Percentiles rank a stretch among this genome's conserved stretches.
These are phyloP conservation scores for Leptura quadrifasciata DNA, from an alignment of 2,888 invertebrate genomes.

Conservation along the genomic window DNA sequence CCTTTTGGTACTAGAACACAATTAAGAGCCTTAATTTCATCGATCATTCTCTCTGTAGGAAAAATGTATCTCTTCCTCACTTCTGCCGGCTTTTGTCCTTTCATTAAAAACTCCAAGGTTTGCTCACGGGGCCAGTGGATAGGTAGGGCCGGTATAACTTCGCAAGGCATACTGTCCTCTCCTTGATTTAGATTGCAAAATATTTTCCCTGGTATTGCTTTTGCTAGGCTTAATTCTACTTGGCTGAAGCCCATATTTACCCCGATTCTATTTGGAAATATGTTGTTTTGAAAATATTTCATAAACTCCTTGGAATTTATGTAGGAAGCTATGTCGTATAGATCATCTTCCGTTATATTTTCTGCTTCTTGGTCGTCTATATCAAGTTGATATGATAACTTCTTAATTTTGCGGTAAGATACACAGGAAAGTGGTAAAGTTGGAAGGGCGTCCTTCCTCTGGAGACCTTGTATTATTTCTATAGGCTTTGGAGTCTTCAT, in stretches of 20 bases:
- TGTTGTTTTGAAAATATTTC: conserved; percentile 79
- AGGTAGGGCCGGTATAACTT: conserved; percentile 83
- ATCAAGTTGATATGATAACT: conserved; percentile 66
- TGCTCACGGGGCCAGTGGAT: conserved; percentile 84
- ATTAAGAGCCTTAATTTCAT: conserved; percentile 80
- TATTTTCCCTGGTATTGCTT: conserved; percentile 81
- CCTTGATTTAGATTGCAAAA: conserved; percentile 74
- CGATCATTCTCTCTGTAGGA: conserved; percentile 82
- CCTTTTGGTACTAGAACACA: conserved; percentile 84
- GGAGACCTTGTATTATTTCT: conserved; percentile 50
- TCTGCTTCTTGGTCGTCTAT: conserved; percentile 54
- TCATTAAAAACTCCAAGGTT: conserved; percentile 81
- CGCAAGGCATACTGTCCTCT: conserved; percentile 75
- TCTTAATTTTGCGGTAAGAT: conserved; percentile 73
- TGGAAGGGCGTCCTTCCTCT: conserved; percentile 70
- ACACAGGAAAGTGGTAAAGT: conserved; percentile 75
- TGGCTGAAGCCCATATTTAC: conserved; percentile 77
- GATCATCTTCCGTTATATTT: conserved; percentile 59
- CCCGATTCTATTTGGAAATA: conserved; percentile 79
- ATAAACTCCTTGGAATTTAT: conserved; percentile 82
- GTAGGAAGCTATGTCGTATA: conserved; percentile 72
- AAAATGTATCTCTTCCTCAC: conserved; percentile 77
- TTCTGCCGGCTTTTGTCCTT: conserved; percentile 77
- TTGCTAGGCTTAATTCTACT: conserved; percentile 76
- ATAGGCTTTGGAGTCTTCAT: conserved; percentile 57